Evolutionary conservation across 1,140 invertebrate genomes (phyloP), one percentile per base, ranked within the genome.

Genomic region (Macrosteles quadrilineatus): DNA sequence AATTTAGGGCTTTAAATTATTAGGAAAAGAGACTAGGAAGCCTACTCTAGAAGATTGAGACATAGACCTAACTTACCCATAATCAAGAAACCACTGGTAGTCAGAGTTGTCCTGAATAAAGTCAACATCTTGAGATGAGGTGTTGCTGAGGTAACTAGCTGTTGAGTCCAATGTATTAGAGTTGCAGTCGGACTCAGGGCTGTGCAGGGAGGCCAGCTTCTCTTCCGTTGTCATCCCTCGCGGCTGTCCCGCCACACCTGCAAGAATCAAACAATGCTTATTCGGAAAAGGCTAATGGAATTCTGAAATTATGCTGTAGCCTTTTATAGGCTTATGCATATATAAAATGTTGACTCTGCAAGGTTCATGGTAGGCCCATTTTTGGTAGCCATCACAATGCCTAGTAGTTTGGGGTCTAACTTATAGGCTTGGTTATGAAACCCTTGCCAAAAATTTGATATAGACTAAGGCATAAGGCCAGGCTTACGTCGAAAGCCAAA

Each of bases 51-150:
- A n/a, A n/a, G n/a, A n/a, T n/a, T n/a, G n/a, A n/a, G n/a, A n/a
- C 14, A 36, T 6, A 14, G 32, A 36, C 14, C 3, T 11, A 50
- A 74, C 83, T 86, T 77, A 91, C 90, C 91, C 91, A 78, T 92
- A 93, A 81, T 93, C 91, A 70, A 93, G 86, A 81, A 93, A 92
- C 92, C 92, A 94, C 80, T 94, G 91, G 78, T 94, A 94, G 76
- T 93, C 92, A 71, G 90, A 92, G 83, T 93, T 93, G 81, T 94
- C 92, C 80, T 93, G 92, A 78, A 92, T 89, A 80, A 93, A 93
- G 79, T 93, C 91, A 72, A 84, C 84, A 66, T 81, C 78, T 63
- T 81, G 82, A 53, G 80, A 76, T 14, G 73, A 76, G 11, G 74
- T 75, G 29, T 69, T 75, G 50, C 75, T 76, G 43, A 66, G 67